phyloP scores from a whole-genome alignment of 2,113 vertebrate species.

The Calidris pygmaea region DNA sequence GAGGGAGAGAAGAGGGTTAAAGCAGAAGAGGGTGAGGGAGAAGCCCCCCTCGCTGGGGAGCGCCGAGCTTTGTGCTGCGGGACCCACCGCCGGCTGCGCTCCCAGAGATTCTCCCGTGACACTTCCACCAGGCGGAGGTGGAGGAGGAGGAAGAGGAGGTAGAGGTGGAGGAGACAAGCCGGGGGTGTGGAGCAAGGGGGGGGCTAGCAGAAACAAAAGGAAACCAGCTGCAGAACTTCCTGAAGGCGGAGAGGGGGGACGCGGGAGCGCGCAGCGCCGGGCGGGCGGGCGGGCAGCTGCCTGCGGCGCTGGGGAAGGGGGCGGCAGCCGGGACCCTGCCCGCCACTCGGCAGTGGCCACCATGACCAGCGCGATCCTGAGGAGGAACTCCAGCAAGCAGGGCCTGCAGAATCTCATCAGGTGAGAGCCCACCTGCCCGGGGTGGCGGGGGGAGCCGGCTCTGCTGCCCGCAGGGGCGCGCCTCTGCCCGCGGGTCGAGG shows the following conservation, averaged over 20 bases:
- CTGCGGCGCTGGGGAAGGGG: conserved; percentile 9
- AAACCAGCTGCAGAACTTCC: conserved; percentile 69
- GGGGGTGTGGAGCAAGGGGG: conserved; percentile 33
- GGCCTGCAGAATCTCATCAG: conserved; percentile 85
- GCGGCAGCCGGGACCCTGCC: neutral
- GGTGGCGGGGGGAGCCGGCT: neutral
- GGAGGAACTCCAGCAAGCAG: conserved; percentile 81
- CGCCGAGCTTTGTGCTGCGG: conserved; percentile 69
- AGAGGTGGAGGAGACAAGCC: conserved; percentile 67
- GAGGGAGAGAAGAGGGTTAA: neutral
- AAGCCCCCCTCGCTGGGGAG: conserved; percentile 16
- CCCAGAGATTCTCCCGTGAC: conserved; percentile 68
- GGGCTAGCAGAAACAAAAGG: conserved; percentile 69
- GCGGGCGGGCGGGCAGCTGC: neutral
- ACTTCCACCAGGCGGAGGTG: conserved; percentile 76
- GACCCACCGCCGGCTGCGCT: conserved; percentile 41
- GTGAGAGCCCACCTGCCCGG: conserved; percentile 73
- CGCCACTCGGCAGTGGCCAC: neutral
- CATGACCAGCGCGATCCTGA: conserved; percentile 72
- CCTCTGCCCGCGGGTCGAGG: neutral
- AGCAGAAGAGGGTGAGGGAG: neutral
- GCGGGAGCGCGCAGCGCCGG: neutral
- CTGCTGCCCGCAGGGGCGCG: neutral
- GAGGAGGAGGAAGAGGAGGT: conserved; percentile 66
- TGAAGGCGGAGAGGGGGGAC: conserved; percentile 41